Percentiles rank a stretch among this genome's conserved stretches.
phyloP scores from a whole-genome alignment of 2,888 invertebrate genomes.

The Drosophila melanocephala region DNA sequence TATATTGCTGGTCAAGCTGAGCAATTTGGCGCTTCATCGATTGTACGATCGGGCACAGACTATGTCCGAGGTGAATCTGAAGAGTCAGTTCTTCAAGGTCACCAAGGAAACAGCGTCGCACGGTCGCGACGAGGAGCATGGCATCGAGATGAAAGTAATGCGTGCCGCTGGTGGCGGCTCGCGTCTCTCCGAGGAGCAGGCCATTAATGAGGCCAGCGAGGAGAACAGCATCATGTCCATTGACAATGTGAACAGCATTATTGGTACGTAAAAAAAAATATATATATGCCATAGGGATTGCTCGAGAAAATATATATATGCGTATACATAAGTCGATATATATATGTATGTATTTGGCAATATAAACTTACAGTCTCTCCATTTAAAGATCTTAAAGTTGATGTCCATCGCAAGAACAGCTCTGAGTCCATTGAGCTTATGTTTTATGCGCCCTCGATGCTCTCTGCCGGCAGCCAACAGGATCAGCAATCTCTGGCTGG shows the following conservation, averaged over 20 bases:
- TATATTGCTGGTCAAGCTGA: constrained; percentile 93
- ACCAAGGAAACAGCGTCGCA: constrained; percentile 84
- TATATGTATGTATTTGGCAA: neutral
- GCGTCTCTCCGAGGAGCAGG: constrained; percentile 88
- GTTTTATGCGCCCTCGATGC: constrained; percentile 86
- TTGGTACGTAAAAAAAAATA: constrained; percentile 86
- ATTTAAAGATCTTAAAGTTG: constrained; percentile 93
- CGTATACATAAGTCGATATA: too few species aligned
- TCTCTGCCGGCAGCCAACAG: constrained; percentile 79
- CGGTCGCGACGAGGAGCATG: constrained; percentile 90
- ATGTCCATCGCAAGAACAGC: constrained; percentile 96
- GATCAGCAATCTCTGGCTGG: constrained; percentile 82
- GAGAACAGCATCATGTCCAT: constrained; percentile 85
- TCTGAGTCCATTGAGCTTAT: constrained; percentile 94
- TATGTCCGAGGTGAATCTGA: constrained; percentile 87
- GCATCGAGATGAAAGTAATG: constrained; percentile 93
- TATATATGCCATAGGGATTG: neutral
- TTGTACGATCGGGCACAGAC: constrained; percentile 97
- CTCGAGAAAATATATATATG: neutral
- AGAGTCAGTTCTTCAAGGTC: constrained; percentile 86
- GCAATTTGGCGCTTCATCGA: constrained; percentile 95
- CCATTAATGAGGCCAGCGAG: constrained; percentile 85
- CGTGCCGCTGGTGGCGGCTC: constrained; percentile 86
- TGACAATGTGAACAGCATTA: constrained; percentile 88
- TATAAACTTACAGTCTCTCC: neutral